Evolutionary conservation across 2,888 invertebrate genomes (phyloP), one percentile per base, ranked within the genome.

Genomic region (Chrysolina americana): DNA sequence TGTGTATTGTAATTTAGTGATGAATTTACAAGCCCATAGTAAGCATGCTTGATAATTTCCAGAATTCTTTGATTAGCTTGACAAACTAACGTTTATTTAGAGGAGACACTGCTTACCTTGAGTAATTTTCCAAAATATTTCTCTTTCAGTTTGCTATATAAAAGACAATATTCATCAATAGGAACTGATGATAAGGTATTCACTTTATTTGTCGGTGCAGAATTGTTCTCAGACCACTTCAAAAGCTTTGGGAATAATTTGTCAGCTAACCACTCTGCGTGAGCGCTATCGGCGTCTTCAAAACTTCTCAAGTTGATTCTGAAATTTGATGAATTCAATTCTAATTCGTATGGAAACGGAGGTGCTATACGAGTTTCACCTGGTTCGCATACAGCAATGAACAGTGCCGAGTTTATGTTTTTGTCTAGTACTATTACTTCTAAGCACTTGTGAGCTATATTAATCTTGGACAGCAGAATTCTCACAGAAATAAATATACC

Each of bases 81-180:
- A 47, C 2, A 13, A 4, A 47, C 0, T 47, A 2, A 13, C 15
- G 15, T 65, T 5, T 28, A 13, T 36, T 65, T n/a, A 41, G n/a
- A 63, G 15, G 6, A 56, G 2, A 28, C 17, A 59, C 23, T 11
- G 53, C 79, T 84, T 86, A 93, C 94, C 90, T 93, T 90, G 11
- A 95, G 91, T 85, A 96, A 91, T 75, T 92, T 89, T 73, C 90
- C 89, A 0, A 94, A 95, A 91, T 97, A 95, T 87, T 94, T 96
- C 1, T 89, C 84, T 86, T 97, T 97, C 10, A 98, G 87, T 28
- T 90, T 83, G 82, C 92, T 92, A 85, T 97, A 97, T 74, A 93
- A 89, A 36, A 87, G 84, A 82, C 92, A 92, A 86, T 97, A 98
- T 74, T 90, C 89, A 76, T 94, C 93, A 13, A 91, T 86, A 13